Conservation (phyloP, 2,113 vertebrate genomes). For the Serilophus lunatus region DNA sequence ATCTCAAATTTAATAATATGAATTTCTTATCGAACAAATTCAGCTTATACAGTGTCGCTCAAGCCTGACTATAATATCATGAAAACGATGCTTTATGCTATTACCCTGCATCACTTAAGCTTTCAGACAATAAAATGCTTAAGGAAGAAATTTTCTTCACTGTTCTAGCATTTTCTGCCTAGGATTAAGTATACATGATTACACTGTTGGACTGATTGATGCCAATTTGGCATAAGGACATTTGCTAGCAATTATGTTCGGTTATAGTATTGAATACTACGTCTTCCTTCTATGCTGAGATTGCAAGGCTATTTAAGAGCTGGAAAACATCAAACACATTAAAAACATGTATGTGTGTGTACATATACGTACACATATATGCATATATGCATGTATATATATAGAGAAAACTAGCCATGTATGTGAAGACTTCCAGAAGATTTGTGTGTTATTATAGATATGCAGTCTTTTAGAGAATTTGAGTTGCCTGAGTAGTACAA, state of each 20-base stretch:
- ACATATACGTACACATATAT: not conserved
- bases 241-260: not conserved
- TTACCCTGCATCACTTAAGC: not conserved
- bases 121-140: not conserved
- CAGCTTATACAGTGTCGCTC: not conserved
- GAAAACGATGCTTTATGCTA: not conserved
- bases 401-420: not conserved
- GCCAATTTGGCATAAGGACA: not conserved
- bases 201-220: not conserved
- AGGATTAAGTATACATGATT: not conserved
- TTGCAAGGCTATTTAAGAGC: not conserved
- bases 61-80: not conserved
- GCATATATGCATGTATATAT: rapidly evolving
- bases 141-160: not conserved
- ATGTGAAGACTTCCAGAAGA: not conserved
- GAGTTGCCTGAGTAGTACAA: not conserved
- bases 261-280: not conserved
- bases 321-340: not conserved
- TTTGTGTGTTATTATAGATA: not conserved
- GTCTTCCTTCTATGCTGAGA: not conserved
- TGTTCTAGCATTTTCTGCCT: not conserved
- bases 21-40: not conserved
- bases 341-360: not conserved
- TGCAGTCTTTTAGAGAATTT: not conserved
- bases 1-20: not conserved